A percentile compares a stretch with the other conserved stretches of the same genome.
These are phyloP conservation scores for Indicator indicator DNA, from an alignment of 2,113 vertebrate genomes.

Conservation along the genomic window DNA sequence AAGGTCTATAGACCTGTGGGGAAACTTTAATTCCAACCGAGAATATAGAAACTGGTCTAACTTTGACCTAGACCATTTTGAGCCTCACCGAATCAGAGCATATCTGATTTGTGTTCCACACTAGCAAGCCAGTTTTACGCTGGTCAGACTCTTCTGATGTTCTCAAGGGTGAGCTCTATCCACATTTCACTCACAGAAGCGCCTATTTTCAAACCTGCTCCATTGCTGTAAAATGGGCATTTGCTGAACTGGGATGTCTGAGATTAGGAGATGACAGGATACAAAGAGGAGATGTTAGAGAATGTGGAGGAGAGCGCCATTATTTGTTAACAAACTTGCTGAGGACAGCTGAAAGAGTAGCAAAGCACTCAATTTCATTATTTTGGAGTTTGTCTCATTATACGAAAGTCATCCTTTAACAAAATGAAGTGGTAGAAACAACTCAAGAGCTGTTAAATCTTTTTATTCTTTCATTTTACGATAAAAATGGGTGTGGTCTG, in stretches of 20 bases:
- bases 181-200: neutral
- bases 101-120: neutral
- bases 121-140: neutral
- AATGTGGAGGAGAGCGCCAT: neutral
- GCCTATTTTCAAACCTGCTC: neutral
- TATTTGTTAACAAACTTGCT: neutral
- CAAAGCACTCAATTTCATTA: neutral
- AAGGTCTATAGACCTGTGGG: neutral
- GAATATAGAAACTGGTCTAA: neutral
- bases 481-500: constrained; percentile 45
- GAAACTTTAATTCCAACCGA: neutral
- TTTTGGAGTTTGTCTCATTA: neutral
- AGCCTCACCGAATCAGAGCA: neutral
- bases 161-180: neutral
- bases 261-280: neutral
- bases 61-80: neutral
- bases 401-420: neutral
- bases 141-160: neutral
- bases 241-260: neutral
- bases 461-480: neutral
- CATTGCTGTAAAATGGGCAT: neutral
- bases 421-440: neutral
- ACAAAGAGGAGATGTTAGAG: neutral
- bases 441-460: neutral
- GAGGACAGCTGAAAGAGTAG: neutral